These are phyloP conservation scores for Scaptomyza polygonia DNA, from an alignment of 2,888 invertebrate genomes.

Conservation along the genomic window DNA sequence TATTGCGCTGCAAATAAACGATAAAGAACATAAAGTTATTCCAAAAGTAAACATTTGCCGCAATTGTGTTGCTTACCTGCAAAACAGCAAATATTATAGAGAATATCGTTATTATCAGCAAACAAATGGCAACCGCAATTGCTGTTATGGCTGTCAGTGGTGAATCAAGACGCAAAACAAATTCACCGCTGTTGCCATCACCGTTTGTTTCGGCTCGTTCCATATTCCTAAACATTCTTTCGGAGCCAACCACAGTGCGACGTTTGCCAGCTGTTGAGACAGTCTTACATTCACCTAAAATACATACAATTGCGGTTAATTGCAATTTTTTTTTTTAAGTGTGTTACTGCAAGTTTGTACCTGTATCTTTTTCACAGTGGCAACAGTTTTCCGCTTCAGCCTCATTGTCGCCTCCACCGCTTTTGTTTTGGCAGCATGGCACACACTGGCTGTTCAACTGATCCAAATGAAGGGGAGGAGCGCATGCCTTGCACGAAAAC, in stretches of 20 bases:
- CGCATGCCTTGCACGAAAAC: slow-evolving; percentile 89
- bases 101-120: slow-evolving; percentile 89
- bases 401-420: slow-evolving; percentile 85
- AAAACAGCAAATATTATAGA: slow-evolving; percentile 89
- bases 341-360: slow-evolving; percentile 16
- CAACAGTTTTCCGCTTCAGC: slow-evolving; percentile 83
- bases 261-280: slow-evolving; percentile 90
- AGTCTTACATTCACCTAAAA: slow-evolving; percentile 89
- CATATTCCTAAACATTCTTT: slow-evolving; percentile 45
- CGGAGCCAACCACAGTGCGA: slow-evolving; percentile 85
- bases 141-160: slow-evolving; percentile 88
- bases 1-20: slow-evolving; percentile 73
- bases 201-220: slow-evolving; percentile 6
- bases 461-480: slow-evolving; percentile 88
- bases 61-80: slow-evolving; percentile 86
- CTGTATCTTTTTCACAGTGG: slow-evolving; percentile 60
- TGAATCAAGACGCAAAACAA: slow-evolving; percentile 81
- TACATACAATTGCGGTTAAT: neutral
- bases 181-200: slow-evolving; percentile 64
- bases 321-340: neutral
- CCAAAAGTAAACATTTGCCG: neutral
- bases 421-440: slow-evolving; percentile 88
- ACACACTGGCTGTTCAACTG: slow-evolving; percentile 91
- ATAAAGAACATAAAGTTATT: neutral
- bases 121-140: slow-evolving; percentile 88